phyloP scores from a whole-genome alignment of 2,888 invertebrate genomes.

The Pollenia griseotomentosa region DNA sequence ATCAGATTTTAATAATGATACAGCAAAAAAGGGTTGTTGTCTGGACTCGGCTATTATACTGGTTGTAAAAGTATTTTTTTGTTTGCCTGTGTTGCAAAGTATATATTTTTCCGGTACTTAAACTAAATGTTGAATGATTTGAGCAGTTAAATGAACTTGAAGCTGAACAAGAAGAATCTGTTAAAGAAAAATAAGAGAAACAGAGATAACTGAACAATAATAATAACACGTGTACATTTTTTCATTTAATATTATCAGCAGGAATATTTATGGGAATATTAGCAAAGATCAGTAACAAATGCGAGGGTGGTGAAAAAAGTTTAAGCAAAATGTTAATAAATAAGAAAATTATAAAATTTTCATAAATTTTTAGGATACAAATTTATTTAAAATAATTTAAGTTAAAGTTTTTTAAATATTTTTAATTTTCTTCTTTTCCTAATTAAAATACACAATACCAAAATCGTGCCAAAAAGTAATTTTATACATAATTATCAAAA shows the following conservation, averaged over 20 bases:
- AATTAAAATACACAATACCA: neutral
- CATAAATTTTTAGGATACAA: too few relatives aligned
- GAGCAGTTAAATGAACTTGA: slow-evolving; percentile 16
- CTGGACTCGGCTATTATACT: neutral
- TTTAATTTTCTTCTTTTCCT: neutral
- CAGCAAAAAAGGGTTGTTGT: neutral
- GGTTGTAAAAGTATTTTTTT: neutral
- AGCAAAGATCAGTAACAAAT: slow-evolving; percentile 3
- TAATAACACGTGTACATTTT: neutral
- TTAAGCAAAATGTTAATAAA: neutral
- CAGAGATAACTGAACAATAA: too few relatives aligned
- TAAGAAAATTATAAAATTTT: too few relatives aligned
- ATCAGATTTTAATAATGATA: slow-evolving; percentile 15
- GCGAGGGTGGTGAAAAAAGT: neutral
- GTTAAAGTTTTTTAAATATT: too few relatives aligned
- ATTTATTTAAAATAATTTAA: too few relatives aligned
- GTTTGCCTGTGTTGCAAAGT: neutral
- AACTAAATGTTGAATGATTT: neutral
- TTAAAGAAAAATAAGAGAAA: neutral
- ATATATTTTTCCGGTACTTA: slow-evolving; percentile 1
- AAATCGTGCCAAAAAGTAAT: slow-evolving; percentile 22
- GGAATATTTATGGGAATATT: neutral
- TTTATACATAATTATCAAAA: too few relatives aligned
- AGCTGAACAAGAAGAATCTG: neutral
- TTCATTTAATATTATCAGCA: neutral